Percentiles rank a stretch among this genome's conserved stretches.
Conservation (phyloP, 1,140 invertebrate genomes). For the Littorina saxatilis region DNA sequence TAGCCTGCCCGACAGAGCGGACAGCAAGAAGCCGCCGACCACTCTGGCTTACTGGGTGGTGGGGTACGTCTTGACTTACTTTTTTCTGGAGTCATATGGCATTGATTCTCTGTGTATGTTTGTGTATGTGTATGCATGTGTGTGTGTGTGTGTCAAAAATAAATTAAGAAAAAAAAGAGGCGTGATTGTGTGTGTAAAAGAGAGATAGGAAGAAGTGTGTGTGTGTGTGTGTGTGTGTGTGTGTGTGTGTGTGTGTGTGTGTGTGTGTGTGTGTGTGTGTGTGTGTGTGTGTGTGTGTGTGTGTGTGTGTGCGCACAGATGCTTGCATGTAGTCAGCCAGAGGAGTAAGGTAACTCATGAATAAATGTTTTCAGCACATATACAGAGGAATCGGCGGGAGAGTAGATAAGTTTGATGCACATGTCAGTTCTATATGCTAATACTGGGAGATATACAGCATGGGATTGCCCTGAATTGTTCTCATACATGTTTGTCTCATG, state of each 20-base stretch:
- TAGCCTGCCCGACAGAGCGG: not conserved
- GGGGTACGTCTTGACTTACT: not conserved
- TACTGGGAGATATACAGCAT: no score
- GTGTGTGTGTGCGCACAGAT: not conserved
- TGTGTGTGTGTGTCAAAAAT: not conserved
- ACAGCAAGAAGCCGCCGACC: not conserved
- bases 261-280: not conserved
- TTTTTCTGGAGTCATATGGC: no score
- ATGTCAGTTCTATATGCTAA: no score
- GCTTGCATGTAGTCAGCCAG: not conserved
- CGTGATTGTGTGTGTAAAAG: not conserved
- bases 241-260: slow-evolving; percentile 5
- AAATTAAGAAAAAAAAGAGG: not conserved
- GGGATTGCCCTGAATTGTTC: no score
- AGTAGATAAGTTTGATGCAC: not conserved
- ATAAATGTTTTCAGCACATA: not conserved
- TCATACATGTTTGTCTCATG: not conserved
- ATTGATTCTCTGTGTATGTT: not conserved
- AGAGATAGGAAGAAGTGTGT: not conserved
- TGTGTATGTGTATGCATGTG: not conserved
- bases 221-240: not conserved
- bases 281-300: slow-evolving; percentile 1
- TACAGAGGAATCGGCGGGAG: not conserved
- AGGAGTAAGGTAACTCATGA: not conserved
- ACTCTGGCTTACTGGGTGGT: slow-evolving; percentile 10